phyloP scores from a whole-genome alignment of 1,140 invertebrate species.

The Araneus ventricosus region DNA sequence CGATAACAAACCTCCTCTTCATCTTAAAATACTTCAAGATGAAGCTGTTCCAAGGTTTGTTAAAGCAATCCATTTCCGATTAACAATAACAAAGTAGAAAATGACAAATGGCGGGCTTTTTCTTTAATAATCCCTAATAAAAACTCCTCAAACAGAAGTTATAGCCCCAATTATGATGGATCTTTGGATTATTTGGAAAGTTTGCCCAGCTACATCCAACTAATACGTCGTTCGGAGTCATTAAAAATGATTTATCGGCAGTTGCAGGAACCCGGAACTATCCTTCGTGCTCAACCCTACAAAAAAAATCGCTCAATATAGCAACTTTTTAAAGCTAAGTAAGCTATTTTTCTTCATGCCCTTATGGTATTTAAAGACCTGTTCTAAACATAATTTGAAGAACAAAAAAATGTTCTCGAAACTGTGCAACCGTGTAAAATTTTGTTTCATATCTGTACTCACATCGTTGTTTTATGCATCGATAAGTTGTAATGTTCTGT shows the following conservation, averaged over 20 bases:
- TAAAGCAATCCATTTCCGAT: neutral
- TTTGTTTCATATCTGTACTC: too few species aligned
- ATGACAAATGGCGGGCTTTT: slow-evolving; percentile 15
- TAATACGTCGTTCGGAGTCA: slow-evolving; percentile 1
- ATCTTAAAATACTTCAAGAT: neutral
- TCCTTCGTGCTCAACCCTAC: neutral
- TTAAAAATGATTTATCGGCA: slow-evolving; percentile 34
- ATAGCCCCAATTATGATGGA: slow-evolving; percentile 25
- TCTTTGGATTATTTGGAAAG: slow-evolving; percentile 5
- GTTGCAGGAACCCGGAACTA: neutral
- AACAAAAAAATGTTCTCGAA: too few species aligned
- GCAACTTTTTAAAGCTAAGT: neutral
- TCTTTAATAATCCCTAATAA: slow-evolving; percentile 35
- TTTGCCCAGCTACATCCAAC: slow-evolving; percentile 10
- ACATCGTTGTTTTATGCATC: too few species aligned
- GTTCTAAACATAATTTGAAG: too few species aligned
- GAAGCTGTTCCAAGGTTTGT: neutral
- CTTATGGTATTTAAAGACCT: too few species aligned
- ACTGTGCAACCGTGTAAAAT: too few species aligned
- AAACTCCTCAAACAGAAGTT: slow-evolving; percentile 36
- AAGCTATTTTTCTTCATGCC: slow-evolving; percentile 5
- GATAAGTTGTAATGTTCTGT: too few species aligned
- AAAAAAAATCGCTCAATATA: neutral
- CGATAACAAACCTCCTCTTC: neutral
- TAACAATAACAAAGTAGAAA: slow-evolving; percentile 6